Percentiles rank a stretch among this genome's conserved stretches.
These are phyloP conservation scores for Anniella stebbinsi DNA, from an alignment of 2,797 vertebrate species.

Conservation along the genomic window DNA sequence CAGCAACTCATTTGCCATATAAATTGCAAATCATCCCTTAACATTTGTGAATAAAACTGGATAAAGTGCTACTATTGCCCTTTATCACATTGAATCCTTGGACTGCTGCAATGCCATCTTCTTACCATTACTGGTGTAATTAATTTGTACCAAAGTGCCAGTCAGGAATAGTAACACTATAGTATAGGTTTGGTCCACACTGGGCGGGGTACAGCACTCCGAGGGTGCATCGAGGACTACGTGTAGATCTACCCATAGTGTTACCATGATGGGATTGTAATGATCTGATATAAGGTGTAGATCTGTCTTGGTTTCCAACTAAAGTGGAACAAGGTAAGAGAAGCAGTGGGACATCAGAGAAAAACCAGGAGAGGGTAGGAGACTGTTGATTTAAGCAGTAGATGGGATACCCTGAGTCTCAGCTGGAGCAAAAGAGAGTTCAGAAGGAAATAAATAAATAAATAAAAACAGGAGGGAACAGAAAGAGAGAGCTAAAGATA, in stretches of 20 bases:
- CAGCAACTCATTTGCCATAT: not conserved
- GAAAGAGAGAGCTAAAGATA: not conserved
- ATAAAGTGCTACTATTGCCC: not conserved
- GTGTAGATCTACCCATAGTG: too few species aligned
- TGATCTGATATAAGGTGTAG: too few species aligned
- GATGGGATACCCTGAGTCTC: not conserved
- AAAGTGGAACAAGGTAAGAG: not conserved
- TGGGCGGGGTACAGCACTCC: too few species aligned
- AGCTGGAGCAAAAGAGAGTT: not conserved
- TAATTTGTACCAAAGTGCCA: not conserved
- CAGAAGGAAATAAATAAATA: not conserved
- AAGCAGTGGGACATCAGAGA: not conserved
- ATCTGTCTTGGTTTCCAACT: not conserved
- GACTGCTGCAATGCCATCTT: not conserved
- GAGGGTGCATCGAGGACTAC: too few species aligned
- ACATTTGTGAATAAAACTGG: not conserved
- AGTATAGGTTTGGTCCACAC: too few species aligned
- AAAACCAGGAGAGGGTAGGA: not conserved
- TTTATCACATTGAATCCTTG: not conserved
- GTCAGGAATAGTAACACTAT: not conserved
- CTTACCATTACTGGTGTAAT: accelerated
- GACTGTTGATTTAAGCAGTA: not conserved
- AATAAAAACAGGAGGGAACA: not conserved
- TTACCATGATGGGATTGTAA: too few species aligned
- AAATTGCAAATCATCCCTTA: not conserved